These are phyloP conservation scores for Siniperca scherzeri DNA, from an alignment of 2,797 vertebrate species.

Conservation along the genomic window DNA sequence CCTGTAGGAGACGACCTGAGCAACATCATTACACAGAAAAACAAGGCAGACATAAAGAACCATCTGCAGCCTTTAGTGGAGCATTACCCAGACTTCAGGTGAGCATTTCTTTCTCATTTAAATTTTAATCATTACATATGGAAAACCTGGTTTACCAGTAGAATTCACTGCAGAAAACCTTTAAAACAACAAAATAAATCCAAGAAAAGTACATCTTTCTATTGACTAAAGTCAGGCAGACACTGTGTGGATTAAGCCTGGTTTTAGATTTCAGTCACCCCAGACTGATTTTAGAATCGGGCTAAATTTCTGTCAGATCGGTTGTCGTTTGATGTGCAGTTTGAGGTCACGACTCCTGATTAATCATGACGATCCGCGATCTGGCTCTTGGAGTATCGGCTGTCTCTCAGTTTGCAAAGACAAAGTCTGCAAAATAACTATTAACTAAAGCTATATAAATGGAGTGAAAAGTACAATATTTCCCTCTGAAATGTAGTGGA, in stretches of 20 bases:
- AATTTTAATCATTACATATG: too few species aligned
- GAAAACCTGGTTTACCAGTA: neutral
- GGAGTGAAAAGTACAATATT: too few species aligned
- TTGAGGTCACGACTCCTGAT: neutral
- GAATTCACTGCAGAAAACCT: neutral
- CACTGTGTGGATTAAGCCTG: neutral
- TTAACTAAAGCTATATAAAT: too few species aligned
- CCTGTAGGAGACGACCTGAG: slow-evolving; percentile 84
- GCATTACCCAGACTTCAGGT: slow-evolving; percentile 92
- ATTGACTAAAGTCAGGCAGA: too few species aligned
- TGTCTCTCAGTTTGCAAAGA: too few species aligned
- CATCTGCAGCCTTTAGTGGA: slow-evolving; percentile 80
- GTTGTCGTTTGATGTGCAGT: neutral
- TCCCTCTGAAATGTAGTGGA: too few species aligned
- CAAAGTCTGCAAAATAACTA: too few species aligned
- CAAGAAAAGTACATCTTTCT: neutral
- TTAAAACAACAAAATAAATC: neutral
- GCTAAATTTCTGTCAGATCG: neutral
- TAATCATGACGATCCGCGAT: neutral
- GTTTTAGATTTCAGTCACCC: neutral
- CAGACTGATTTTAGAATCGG: too few species aligned
- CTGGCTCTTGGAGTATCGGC: neutral
- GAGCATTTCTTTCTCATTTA: neutral
- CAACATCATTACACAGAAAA: slow-evolving; percentile 84
- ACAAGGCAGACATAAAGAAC: slow-evolving; percentile 83